A percentile compares a stretch with the other conserved stretches of the same genome.
Conservation (phyloP, 2,888 invertebrate genomes). For the Apoderus coryli region DNA sequence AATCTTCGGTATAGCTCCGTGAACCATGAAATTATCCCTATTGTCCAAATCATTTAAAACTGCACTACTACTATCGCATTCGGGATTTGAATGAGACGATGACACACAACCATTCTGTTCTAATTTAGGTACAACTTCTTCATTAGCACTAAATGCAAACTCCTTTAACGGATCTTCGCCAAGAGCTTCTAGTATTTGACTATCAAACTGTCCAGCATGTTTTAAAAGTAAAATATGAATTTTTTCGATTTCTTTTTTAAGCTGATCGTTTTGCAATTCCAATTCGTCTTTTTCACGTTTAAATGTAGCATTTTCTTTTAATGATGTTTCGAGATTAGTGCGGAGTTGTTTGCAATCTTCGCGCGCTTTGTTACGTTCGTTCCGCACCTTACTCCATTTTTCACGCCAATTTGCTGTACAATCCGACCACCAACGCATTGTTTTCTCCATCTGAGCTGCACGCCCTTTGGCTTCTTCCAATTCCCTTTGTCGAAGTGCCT, state of each 20-base stretch:
- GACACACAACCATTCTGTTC: slow-evolving; percentile 27
- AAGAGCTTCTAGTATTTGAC: slow-evolving; percentile 35
- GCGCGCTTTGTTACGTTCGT: slow-evolving; percentile 83
- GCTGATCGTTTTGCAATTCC: slow-evolving; percentile 58
- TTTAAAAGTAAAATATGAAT: slow-evolving; percentile 51
- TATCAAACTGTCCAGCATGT: slow-evolving; percentile 55
- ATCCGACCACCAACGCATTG: slow-evolving; percentile 98
- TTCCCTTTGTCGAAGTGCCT: slow-evolving; percentile 59
- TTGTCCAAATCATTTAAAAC: slow-evolving; percentile 24
- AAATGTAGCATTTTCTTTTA: slow-evolving; percentile 58
- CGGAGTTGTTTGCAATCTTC: slow-evolving; percentile 59
- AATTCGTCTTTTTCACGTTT: slow-evolving; percentile 70
- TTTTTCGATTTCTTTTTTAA: slow-evolving; percentile 70
- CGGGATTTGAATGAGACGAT: slow-evolving; percentile 24
- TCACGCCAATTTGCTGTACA: slow-evolving; percentile 94
- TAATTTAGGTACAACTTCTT: too few species aligned
- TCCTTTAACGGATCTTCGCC: slow-evolving; percentile 35
- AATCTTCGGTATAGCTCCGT: slow-evolving; percentile 42
- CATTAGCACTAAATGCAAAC: slow-evolving; percentile 27
- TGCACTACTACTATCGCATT: slow-evolving; percentile 31
- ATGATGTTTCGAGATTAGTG: slow-evolving; percentile 60
- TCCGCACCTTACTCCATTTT: slow-evolving; percentile 90
- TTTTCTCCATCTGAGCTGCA: slow-evolving; percentile 98
- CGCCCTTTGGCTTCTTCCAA: slow-evolving; percentile 87
- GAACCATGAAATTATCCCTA: slow-evolving; percentile 38